phyloP scores from a whole-genome alignment of 2,113 vertebrate species.

The Otis tarda region DNA sequence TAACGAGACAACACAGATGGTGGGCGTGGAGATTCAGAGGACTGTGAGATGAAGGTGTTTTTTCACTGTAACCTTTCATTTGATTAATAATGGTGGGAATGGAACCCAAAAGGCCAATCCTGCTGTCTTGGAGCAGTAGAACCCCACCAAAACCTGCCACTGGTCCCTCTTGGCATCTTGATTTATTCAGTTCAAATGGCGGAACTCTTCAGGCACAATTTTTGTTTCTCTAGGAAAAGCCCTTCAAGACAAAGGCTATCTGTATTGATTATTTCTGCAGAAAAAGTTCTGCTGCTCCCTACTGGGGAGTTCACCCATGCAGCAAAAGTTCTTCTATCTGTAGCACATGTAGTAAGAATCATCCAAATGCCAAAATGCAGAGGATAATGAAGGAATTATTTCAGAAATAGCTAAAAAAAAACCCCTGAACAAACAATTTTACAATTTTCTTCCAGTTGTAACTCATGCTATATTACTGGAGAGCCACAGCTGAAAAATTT shows the following conservation, averaged over 20 bases:
- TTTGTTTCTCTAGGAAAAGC: background rate
- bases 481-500: background rate
- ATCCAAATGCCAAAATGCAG: background rate
- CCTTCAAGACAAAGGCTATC: background rate
- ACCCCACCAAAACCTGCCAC: background rate
- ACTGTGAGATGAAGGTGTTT: background rate
- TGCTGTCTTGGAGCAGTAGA: background rate
- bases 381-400: background rate
- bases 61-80: background rate
- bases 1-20: background rate
- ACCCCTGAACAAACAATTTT: background rate
- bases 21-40: background rate
- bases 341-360: background rate
- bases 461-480: background rate
- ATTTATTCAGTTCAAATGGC: background rate
- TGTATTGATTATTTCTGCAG: background rate
- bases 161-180: accelerated
- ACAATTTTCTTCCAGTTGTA: background rate
- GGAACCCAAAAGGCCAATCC: background rate
- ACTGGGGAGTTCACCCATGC: background rate
- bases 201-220: background rate
- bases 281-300: background rate
- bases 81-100: background rate
- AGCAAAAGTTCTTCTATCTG: background rate
- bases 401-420: background rate